Base-by-base conservation (phyloP, 1,140 invertebrate species). In the Drosophila pachea region DNA sequence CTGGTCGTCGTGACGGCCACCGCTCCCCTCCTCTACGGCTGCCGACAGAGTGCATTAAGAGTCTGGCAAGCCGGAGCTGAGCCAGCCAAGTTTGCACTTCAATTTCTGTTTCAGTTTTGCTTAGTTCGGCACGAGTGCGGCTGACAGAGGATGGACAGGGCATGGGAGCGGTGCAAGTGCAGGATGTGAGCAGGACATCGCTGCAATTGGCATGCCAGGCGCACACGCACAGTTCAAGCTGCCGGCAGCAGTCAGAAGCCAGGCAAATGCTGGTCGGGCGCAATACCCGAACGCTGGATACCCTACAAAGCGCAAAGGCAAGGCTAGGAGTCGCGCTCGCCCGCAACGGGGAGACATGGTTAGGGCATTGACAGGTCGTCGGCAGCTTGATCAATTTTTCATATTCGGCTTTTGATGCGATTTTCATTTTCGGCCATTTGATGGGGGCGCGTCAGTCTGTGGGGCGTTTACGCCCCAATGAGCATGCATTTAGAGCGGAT, bases 21-120 rank as follows among this genome's bases (percentile, higher is more conserved):
- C n/a, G n/a, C n/a, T n/a, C n/a, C n/a, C n/a, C n/a, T n/a, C n/a
- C n/a, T n/a, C n/a, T n/a, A n/a, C n/a, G n/a, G n/a, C n/a, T n/a
- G n/a, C n/a, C n/a, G n/a, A n/a, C 40, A 12, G 54, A 9, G 35
- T 32, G 29, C 14, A 36, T 36, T 8, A 7, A 58, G 40, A n/a
- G 62, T 7, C 31, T 22, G 33, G 38, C 32, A 59, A 59, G 32
- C 16, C 38, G 43, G 11, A 40, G 49, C 33, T 55, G 35, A 35
- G 45, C 45, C 50, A 65, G 55, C 48, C 68, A 64, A 73, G 76
- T 65, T 67, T 62, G 77, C 69, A 70, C 78, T 82, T 82, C 70
- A 74, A 77, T 77, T 82, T 68, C 78, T 74, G 78, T 77, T 71
- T 66, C 67, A 74, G 74, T 74, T 78, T 78, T 78, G 71, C 68